Percentiles rank a stretch among this genome's conserved stretches.
Conservation (phyloP, 2,797 vertebrate genomes). For the Alectoris magna region DNA sequence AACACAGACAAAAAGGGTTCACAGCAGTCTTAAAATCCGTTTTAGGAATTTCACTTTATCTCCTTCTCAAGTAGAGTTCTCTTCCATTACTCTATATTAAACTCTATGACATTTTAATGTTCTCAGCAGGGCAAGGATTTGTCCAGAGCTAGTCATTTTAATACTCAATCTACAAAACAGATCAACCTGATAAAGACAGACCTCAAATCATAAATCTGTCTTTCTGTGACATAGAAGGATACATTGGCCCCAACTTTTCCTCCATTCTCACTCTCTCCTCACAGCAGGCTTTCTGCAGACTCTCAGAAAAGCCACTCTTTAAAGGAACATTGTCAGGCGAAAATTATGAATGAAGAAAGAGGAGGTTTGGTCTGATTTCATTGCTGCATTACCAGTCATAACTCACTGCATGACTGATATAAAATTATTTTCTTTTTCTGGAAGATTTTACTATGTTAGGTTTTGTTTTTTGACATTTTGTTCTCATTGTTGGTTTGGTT, state of each 20-base stretch:
- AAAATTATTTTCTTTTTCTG: accelerated
- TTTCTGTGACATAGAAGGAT: neutral
- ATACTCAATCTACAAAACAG: constrained; percentile 46
- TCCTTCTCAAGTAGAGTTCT: constrained; percentile 40
- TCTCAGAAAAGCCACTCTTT: neutral
- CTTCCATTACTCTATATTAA: constrained; percentile 68
- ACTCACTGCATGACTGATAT: neutral
- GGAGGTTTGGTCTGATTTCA: neutral
- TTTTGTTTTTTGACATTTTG: neutral
- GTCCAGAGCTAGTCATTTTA: constrained; percentile 58
- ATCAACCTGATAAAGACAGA: constrained; percentile 30
- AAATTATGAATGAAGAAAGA: neutral
- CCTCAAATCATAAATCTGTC: constrained; percentile 29
- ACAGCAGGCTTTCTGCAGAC: neutral
- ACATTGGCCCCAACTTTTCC: neutral
- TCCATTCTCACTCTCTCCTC: neutral
- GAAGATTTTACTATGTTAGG: neutral
- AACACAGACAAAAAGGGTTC: constrained; percentile 72
- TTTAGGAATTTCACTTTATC: constrained; percentile 72
- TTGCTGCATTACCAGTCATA: neutral
- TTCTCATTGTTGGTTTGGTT: neutral
- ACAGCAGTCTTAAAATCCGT: constrained; percentile 70
- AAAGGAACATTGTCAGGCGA: neutral
- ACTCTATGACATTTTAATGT: constrained; percentile 62
- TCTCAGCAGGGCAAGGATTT: constrained; percentile 56